Evolutionary conservation across 2,113 vertebrate species (phyloP), one percentile per base, ranked within the genome.

Genomic region (Toxotes jaculatrix): DNA sequence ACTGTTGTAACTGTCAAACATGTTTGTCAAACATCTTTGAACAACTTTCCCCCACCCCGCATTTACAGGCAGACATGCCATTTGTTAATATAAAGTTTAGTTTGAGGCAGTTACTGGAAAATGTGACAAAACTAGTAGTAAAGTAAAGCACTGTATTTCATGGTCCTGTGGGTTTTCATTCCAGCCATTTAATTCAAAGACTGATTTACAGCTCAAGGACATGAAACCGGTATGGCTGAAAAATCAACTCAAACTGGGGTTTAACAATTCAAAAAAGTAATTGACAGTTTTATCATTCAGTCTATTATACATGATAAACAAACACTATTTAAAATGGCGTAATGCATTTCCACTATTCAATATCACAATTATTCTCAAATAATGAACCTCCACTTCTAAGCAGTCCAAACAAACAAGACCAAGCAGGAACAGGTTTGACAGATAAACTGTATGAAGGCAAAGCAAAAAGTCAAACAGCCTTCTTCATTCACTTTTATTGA

Each of bases 401-500:
- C 12, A 80, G 42, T 68, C 38, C 66, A 69, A 77, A 64, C 65
- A 77, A 78, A 71, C 12, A 43, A 53, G 32, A 60, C 9, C 1
- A 49, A 57, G 10, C 43, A 27, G 66, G 43, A 89, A 89, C 82
- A 27, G 67, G 79, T 87, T 71, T 74, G 45, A 80, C 62, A 19
- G 51, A 34, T 45, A 13, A 47, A 51, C 3, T 5, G 19, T 27
- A 34, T 38, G 16, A 73, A 57, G 49, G 14, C 45, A 73, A 63
- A 88, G 84, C 55, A 78, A 74, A 77, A 12, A 80, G 63, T 34
- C 61, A 42, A 51, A 51, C 34, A 32, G 38, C 40, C 19, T 72
- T 6, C 7, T 83, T 90, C 74, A 19, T 77, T 84, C 80, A 77
- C 73, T 86, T 93, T 94, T 92, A 94, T 90, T 92, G 82, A 89